Evolutionary conservation across 1,140 invertebrate genomes (phyloP), one percentile per base, ranked within the genome.

Genomic region (Neocloeon triangulifer): DNA sequence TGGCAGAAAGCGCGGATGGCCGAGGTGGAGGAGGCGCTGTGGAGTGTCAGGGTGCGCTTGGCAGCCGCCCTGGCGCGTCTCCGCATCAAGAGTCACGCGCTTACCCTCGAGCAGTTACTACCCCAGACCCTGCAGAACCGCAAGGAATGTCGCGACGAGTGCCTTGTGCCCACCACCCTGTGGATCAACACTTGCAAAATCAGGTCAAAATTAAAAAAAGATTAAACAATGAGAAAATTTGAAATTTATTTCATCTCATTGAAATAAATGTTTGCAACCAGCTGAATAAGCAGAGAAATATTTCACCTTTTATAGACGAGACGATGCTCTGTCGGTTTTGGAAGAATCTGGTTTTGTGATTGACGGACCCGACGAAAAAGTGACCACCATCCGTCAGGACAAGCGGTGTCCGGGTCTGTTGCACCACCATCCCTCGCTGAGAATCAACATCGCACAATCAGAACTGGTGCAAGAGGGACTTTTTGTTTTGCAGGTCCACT

Each of bases 181-280:
- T 79, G 74, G 74, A 62, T 79, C 1, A 80, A 80, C 48, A 65
- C 63, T 0, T 68, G 65, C 33, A 69, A 72, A 49, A 52, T 62
- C n/a, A 61, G 58, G 70, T 68, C 44, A 55, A 53, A 45, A 39
- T 8, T 18, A n/a, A 8, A 33, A 9, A 7, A 26, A n/a, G n/a
- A n/a, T n/a, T n/a, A n/a, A n/a, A n/a, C n/a, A n/a, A n/a, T n/a
- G n/a, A n/a, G n/a, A n/a, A n/a, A n/a, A n/a, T n/a, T n/a, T n/a
- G n/a, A n/a, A n/a, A n/a, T n/a, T n/a, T n/a, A n/a, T n/a, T n/a
- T n/a, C n/a, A n/a, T n/a, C n/a, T n/a, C n/a, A n/a, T n/a, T n/a
- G n/a, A n/a, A n/a, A n/a, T n/a, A n/a, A n/a, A n/a, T n/a, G n/a
- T n/a, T n/a, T n/a, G n/a, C n/a, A n/a, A n/a, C n/a, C n/a, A n/a